A percentile compares a stretch with the other conserved stretches of the same genome.
phyloP scores from a whole-genome alignment of 1,140 invertebrate genomes.

The Trichogramma pretiosum region DNA sequence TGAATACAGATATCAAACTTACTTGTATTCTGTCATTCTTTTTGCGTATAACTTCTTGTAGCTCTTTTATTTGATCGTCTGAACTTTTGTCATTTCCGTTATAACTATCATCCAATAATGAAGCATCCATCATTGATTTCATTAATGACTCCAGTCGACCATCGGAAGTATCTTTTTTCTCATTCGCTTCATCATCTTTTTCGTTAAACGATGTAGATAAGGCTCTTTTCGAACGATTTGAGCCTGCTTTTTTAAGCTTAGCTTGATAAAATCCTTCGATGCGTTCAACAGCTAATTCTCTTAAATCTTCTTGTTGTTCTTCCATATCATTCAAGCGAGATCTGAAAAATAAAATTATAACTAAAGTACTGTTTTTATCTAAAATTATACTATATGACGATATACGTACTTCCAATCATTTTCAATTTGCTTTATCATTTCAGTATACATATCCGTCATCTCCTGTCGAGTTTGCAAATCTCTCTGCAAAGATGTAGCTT shows the following conservation, averaged over 20 bases:
- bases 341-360: constrained; percentile 18
- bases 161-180: too few species aligned
- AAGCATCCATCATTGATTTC: too few species aligned
- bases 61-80: constrained; percentile 25
- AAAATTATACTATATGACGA: background rate
- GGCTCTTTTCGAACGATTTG: constrained; percentile 25
- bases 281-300: constrained; percentile 31
- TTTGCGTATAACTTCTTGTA: constrained; percentile 25
- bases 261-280: constrained; percentile 32
- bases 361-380: background rate
- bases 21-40: constrained; percentile 34
- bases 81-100: too few species aligned
- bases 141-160: too few species aligned
- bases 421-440: constrained; percentile 33
- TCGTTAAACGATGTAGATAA: constrained; percentile 7
- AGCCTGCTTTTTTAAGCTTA: constrained; percentile 29
- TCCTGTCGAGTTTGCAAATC: constrained; percentile 37
- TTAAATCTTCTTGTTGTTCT: constrained; percentile 31
- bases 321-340: constrained; percentile 34
- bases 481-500: constrained; percentile 25
- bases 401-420: constrained; percentile 28
- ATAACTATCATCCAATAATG: too few species aligned
- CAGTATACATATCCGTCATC: constrained; percentile 30
- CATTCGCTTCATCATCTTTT: constrained; percentile 18
- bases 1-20: constrained; percentile 9